Base-by-base conservation (phyloP, 2,113 vertebrate species). In the Lasiurus borealis region DNA sequence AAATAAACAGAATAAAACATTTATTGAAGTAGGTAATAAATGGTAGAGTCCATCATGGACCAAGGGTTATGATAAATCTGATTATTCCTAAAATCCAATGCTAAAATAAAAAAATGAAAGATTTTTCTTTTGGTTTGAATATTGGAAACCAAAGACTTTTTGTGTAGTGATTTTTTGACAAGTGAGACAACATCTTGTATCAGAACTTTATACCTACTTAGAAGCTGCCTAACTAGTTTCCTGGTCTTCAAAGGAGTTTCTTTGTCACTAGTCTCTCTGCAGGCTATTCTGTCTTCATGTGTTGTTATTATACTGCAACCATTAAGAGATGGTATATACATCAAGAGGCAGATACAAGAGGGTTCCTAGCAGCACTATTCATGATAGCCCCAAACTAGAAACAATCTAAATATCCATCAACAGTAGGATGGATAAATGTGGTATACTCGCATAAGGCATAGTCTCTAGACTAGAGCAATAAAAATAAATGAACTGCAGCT, bases 61-160 rank as follows among this genome's bases (percentile, higher is more conserved):
- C 72, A 84, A 94, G 40, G 40, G 62, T 87, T 87, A 76, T 75
- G 75, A 76, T 82, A 86, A 86, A 50, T 62, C 40, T 5, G 86
- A 50, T 84, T 86, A 23, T 29, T 80, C 80, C 57, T 75, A 13
- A 15, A 89, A 64, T 81, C 19, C 27, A 77, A 57, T 81, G 29
- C 21, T 62, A 57, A 88, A 71, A 73, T 57, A 81, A 59, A 75
- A 59, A 57, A 57, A 80, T 21, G 29, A 84, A 52, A 85, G 40
- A 29, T 9, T 77, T 75, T 10, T 83, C 13, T 31, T 89, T 77
- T 84, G 44, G 46, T 81, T 93, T 91, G 80, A 78, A 40, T 94
- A 72, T 94, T 89, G 50, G 29, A 95, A 93, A 96, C 23, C 29
- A 21, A 89, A 91, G 57, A 36, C n/a, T 81, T 95, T 95, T 29